A percentile compares a stretch with the other conserved stretches of the same genome.
Evolutionary conservation across 2,113 vertebrate species (phyloP).

Genomic region (Colinus virginianus): DNA sequence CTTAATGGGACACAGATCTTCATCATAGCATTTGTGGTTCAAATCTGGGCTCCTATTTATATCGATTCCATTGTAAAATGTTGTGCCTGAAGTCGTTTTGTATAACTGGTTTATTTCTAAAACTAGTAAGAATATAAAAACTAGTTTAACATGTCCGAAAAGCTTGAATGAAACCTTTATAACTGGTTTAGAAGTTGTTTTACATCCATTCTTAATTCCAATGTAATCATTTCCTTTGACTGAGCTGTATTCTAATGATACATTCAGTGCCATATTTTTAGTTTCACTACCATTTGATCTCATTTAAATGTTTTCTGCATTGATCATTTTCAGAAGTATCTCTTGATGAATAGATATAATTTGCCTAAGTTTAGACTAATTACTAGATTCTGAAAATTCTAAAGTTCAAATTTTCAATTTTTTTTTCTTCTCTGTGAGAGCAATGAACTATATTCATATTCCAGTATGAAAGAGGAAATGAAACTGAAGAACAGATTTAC

Average conservation of each 20-base stretch:
- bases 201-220: conserved; percentile 11
- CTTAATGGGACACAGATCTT: not conserved
- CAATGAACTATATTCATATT: not conserved
- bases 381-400: conserved; percentile 20
- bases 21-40: not conserved
- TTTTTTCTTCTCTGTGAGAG: not conserved
- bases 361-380: not conserved
- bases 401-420: not conserved
- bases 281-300: not conserved
- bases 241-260: not conserved
- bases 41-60: not conserved
- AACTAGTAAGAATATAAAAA: not conserved
- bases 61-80: not conserved
- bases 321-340: not conserved
- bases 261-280: conserved; percentile 31
- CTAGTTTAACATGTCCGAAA: not conserved
- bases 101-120: not conserved
- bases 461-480: not conserved
- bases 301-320: not conserved
- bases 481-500: conserved; percentile 6
- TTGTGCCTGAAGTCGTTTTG: not conserved
- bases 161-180: not conserved
- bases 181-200: not conserved
- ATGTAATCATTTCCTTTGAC: not conserved
- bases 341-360: conserved; percentile 2